These are phyloP conservation scores for Reticulitermes lucifugus DNA, from an alignment of 2,888 invertebrate species.

Conservation along the genomic window DNA sequence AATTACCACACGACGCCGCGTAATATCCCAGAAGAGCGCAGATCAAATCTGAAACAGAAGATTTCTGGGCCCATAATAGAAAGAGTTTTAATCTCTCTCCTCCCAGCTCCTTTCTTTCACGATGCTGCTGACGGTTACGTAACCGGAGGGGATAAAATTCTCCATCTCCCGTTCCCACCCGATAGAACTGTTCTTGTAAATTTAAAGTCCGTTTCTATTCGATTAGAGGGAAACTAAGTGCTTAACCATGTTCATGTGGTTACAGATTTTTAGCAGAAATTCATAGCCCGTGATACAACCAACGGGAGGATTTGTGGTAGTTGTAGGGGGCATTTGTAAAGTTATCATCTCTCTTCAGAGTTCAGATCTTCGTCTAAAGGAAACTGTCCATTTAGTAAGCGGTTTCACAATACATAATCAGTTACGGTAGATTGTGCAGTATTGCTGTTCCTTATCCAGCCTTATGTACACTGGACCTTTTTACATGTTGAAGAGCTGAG, in stretches of 20 bases:
- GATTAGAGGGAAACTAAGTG: slow-evolving; percentile 16
- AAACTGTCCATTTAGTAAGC: slow-evolving; percentile 17
- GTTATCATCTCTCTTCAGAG: neutral
- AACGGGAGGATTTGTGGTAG: neutral
- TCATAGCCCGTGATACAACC: neutral
- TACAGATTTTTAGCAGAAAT: neutral
- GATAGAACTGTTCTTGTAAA: slow-evolving; percentile 18
- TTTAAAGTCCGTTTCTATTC: slow-evolving; percentile 23
- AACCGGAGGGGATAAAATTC: neutral
- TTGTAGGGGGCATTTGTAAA: slow-evolving; percentile 9
- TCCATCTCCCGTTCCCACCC: neutral
- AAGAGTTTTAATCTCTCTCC: neutral
- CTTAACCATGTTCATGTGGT: slow-evolving; percentile 16
- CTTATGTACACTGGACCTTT: neutral
- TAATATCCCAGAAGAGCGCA: too few species aligned
- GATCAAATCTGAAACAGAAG: neutral
- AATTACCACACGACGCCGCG: too few species aligned
- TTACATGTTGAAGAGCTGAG: neutral
- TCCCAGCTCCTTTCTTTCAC: neutral
- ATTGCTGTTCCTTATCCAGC: neutral
- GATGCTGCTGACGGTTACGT: slow-evolving; percentile 5
- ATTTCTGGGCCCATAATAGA: neutral
- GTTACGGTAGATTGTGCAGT: neutral
- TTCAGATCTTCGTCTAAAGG: slow-evolving; percentile 7
- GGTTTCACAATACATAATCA: neutral